Base-by-base conservation (phyloP, 2,797 vertebrate genomes). In the Danio aesculapii region DNA sequence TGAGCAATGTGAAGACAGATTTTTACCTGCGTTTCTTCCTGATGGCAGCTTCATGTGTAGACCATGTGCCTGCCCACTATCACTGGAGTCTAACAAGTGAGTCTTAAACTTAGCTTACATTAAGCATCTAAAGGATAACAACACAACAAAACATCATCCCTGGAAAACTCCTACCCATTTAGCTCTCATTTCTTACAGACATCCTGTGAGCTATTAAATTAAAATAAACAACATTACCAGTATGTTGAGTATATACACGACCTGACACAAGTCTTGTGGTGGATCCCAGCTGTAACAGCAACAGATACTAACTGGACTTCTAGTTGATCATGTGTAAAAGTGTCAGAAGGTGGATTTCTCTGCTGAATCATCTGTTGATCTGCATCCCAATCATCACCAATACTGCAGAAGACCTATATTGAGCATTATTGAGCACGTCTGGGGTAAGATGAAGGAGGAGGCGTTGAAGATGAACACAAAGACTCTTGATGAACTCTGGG, bases 31-130 rank as follows among this genome's bases (percentile, higher is more conserved):
- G 0, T 74, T 52, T 70, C 87, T 88, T 64, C 84, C 57, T 85
- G 92, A 86, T 6, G 87, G 84, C 90, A 92, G 55, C 81, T 88
- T 9, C 30, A 86, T 89, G 85, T 99, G 98, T 87, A 88, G 90
- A 69, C 95, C 95, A 0, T 99, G 98, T 17, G 93, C 96, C 64
- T 99, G 98, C 64, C 98, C 98, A 0, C 88, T 98, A 11, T 91
- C 96, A 5, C 75, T 89, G 0, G 80, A 88, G 70, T 92, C 95
- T 70, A 95, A 96, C 84, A 96, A 95, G 95, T 96, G 88, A 88
- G 92, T 68, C 13, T 8, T 52, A 16, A 41, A 6, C 8, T 55
- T 6, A 55, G 16, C 30, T 41, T 50, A 53, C 30, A 7, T 9
- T 39, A 14, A 43, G 43, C 3, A 53, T 9, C 21, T 16, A 41